phyloP scores from a whole-genome alignment of 2,888 invertebrate species.

The Labia minor region DNA sequence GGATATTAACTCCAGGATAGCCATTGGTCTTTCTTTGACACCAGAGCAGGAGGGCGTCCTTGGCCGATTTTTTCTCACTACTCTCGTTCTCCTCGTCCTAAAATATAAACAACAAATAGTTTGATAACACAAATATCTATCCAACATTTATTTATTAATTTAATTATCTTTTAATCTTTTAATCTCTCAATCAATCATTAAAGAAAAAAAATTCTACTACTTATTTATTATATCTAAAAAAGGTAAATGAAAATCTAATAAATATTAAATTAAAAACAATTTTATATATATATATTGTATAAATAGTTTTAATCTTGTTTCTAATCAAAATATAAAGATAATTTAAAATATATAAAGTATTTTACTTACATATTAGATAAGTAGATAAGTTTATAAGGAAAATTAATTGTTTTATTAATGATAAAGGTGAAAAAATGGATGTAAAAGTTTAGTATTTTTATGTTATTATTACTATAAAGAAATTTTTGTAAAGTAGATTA shows the following conservation, averaged over 20 bases:
- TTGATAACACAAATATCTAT: too few relatives aligned
- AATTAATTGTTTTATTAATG: too few relatives aligned
- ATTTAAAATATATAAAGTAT: too few relatives aligned
- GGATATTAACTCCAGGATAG: slow-evolving; percentile 78
- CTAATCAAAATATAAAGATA: too few relatives aligned
- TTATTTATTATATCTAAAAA: not conserved
- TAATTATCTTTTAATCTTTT: not conserved
- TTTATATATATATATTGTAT: not conserved
- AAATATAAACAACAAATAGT: slow-evolving; percentile 25
- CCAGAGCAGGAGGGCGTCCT: slow-evolving; percentile 96
- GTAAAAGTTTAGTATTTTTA: too few relatives aligned
- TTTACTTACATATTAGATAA: too few relatives aligned
- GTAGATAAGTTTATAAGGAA: too few relatives aligned
- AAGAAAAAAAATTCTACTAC: too few relatives aligned
- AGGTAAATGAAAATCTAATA: not conserved
- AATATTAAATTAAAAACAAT: not conserved
- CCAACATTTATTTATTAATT: not conserved
- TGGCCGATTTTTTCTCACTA: slow-evolving; percentile 96
- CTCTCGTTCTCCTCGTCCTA: slow-evolving; percentile 92
- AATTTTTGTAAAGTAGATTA: too few relatives aligned
- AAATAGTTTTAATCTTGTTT: too few relatives aligned
- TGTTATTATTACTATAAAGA: too few relatives aligned
- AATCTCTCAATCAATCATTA: slow-evolving; percentile 6
- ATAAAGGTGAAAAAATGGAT: too few relatives aligned
- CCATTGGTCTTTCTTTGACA: slow-evolving; percentile 97